A percentile compares a stretch with the other conserved stretches of the same genome.
phyloP scores from a whole-genome alignment of 2,797 vertebrate species.

The Onychomys leucogaster region DNA sequence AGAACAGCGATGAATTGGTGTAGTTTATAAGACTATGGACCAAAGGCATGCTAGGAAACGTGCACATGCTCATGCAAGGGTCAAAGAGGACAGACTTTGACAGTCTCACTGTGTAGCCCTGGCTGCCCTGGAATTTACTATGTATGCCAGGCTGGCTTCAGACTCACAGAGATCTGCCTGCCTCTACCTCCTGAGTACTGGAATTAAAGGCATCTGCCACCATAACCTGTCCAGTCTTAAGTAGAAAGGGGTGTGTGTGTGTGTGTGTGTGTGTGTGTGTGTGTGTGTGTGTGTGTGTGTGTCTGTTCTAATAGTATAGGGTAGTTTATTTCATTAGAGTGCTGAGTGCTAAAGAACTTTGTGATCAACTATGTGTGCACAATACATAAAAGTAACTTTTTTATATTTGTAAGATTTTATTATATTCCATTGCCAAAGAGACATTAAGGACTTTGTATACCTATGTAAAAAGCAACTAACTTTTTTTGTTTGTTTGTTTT shows the following conservation, averaged over 20 bases:
- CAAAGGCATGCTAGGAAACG: constrained; percentile 1
- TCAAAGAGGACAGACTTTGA: neutral
- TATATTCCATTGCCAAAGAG: neutral
- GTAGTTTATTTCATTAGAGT: neutral
- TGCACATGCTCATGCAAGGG: neutral
- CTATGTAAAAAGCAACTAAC: neutral
- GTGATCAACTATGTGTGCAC: neutral
- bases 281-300: neutral
- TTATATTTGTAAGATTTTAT: neutral
- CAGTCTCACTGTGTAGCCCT: neutral
- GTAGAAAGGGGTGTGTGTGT: neutral
- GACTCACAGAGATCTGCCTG: too few relatives aligned
- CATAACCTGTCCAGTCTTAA: neutral
- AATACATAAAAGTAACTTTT: neutral
- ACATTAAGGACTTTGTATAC: neutral
- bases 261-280: neutral
- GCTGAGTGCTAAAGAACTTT: neutral
- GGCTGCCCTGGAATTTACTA: neutral
- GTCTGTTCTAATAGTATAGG: too few relatives aligned
- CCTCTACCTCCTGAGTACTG: neutral
- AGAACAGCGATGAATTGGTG: neutral
- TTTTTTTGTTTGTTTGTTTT: neutral
- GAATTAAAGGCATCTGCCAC: neutral
- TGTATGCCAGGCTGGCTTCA: neutral
- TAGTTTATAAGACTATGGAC: constrained; percentile 18